phyloP scores from a whole-genome alignment of 2,888 invertebrate species.

The Byasa hedistus region DNA sequence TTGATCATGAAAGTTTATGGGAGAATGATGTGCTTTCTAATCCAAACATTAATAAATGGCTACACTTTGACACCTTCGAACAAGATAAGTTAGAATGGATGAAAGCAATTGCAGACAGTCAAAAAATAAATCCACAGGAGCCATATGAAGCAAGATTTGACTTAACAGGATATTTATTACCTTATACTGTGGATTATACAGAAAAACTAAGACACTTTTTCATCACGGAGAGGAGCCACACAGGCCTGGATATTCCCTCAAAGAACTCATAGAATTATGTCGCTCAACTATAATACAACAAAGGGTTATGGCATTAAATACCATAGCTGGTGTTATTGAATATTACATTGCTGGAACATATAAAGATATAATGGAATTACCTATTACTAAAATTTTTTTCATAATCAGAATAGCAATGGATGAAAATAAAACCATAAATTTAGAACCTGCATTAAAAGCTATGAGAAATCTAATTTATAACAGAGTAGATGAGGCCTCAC shows the following conservation, averaged over 20 bases:
- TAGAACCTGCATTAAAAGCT: conserved; percentile 88
- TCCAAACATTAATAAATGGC: conserved; percentile 85
- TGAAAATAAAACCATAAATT: conserved; percentile 86
- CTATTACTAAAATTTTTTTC: conserved; percentile 88
- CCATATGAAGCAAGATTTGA: conserved; percentile 91
- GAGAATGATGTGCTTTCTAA: conserved; percentile 81
- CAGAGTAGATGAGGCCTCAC: conserved; percentile 87
- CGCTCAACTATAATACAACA: conserved; percentile 90
- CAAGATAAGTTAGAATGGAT: conserved; percentile 94
- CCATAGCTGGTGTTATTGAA: conserved; percentile 88
- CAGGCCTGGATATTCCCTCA: conserved; percentile 93
- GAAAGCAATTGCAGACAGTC: conserved; percentile 81
- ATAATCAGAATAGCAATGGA: conserved; percentile 92
- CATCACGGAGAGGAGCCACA: conserved; percentile 96
- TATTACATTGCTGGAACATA: conserved; percentile 88
- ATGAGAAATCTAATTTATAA: conserved; percentile 87
- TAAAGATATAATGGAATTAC: conserved; percentile 86
- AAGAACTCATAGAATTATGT: conserved; percentile 91
- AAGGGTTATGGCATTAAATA: conserved; percentile 87
- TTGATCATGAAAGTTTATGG: conserved; percentile 54
- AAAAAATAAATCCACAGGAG: conserved; percentile 77
- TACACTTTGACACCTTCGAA: conserved; percentile 93
- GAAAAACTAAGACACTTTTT: conserved; percentile 84
- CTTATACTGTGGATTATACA: conserved; percentile 82
- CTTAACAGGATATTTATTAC: conserved; percentile 88